Percentiles rank a stretch among this genome's conserved stretches.
These are phyloP conservation scores for Ophioninae sp. DNA, from an alignment of 2,888 invertebrate species.

Conservation along the genomic window DNA sequence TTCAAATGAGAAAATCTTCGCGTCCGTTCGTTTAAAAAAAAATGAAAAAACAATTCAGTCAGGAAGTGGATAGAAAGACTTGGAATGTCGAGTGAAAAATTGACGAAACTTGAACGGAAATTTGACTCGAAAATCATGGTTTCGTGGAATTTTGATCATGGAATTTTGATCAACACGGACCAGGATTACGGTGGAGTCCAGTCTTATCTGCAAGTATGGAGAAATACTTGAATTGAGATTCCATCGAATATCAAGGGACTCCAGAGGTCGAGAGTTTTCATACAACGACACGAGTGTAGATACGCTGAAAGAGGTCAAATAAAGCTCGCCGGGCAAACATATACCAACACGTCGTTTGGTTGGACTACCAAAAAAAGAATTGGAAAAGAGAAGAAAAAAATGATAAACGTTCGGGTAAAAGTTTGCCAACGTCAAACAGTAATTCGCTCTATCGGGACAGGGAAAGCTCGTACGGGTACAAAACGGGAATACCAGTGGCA, in stretches of 20 bases:
- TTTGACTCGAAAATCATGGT: background rate
- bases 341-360: constrained; percentile 34
- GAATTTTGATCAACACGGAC: background rate
- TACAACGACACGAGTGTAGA: constrained; percentile 4
- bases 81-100: too few relatives aligned
- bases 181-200: background rate
- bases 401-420: constrained; percentile 63
- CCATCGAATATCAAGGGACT: constrained; percentile 61
- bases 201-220: background rate
- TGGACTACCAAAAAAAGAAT: constrained; percentile 6
- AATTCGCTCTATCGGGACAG: constrained; percentile 67
- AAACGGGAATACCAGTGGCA: constrained; percentile 36
- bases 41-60: background rate
- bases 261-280: constrained; percentile 55
- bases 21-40: background rate
- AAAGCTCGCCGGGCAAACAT: background rate
- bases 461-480: constrained; percentile 27
- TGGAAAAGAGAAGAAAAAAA: constrained; percentile 54
- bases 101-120: background rate
- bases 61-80: background rate
- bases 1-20: background rate
- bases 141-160: background rate
- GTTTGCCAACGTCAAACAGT: constrained; percentile 71
- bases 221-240: constrained; percentile 29
- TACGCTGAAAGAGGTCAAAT: constrained; percentile 31